Conservation (phyloP, 2,113 vertebrate genomes). For the Ophiodon elongatus region DNA sequence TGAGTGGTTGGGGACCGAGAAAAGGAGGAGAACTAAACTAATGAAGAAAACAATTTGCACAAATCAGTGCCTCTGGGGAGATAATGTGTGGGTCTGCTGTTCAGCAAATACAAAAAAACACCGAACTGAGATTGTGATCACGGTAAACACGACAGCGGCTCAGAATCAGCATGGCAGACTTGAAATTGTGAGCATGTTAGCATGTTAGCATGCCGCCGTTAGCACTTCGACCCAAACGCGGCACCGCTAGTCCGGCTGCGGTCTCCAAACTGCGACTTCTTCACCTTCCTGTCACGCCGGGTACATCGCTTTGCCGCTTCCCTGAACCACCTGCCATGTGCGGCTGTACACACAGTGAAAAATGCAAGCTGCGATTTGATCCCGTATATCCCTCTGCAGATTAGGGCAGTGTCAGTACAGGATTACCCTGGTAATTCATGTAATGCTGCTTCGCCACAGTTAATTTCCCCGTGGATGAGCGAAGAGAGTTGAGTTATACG, state of each 20-base stretch:
- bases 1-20: not conserved
- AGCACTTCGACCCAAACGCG: no score
- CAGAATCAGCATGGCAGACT: not conserved
- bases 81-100: not conserved
- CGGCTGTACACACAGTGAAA: constrained; percentile 63
- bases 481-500: constrained; percentile 55
- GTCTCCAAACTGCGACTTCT: not conserved
- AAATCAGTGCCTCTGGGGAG: not conserved
- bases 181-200: not conserved
- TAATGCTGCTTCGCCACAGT: constrained; percentile 71
- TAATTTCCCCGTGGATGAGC: constrained; percentile 80
- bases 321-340: constrained; percentile 56
- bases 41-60: not conserved
- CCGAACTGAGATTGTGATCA: not conserved
- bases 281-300: constrained; percentile 26
- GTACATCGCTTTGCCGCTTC: constrained; percentile 39
- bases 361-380: constrained; percentile 69
- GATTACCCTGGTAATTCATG: constrained; percentile 79
- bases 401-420: constrained; percentile 74
- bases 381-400: constrained; percentile 71
- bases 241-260: not conserved
- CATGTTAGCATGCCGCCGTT: not conserved
- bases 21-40: not conserved
- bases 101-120: not conserved
- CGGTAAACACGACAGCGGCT: not conserved